Conservation (phyloP, 2,797 vertebrate species). For the Forpus xanthops region DNA sequence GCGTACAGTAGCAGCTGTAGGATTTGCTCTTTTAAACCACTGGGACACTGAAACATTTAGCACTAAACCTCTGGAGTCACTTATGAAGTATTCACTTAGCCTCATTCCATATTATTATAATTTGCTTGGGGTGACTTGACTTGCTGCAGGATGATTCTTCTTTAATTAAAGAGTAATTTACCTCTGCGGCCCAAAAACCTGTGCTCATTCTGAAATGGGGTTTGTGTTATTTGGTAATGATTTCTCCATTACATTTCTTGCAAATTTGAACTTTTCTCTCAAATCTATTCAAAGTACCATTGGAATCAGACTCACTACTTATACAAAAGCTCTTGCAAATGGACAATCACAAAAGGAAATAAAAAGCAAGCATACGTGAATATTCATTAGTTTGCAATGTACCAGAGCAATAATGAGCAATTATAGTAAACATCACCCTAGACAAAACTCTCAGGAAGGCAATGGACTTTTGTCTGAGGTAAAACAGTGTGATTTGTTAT, state of each 20-base stretch:
- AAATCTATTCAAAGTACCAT: neutral
- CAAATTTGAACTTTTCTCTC: neutral
- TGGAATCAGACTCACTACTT: neutral
- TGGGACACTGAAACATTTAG: slow-evolving; percentile 30
- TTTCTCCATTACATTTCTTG: neutral
- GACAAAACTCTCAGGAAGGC: neutral
- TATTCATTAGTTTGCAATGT: neutral
- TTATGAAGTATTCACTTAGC: slow-evolving; percentile 49
- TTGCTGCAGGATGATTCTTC: slow-evolving; percentile 13
- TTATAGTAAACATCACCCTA: neutral
- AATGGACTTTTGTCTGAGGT: neutral
- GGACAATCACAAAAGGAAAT: neutral
- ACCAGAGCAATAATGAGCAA: neutral
- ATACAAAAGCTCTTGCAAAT: neutral
- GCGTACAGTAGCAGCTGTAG: slow-evolving; percentile 47
- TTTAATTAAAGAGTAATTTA: slow-evolving; percentile 67
- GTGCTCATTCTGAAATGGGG: neutral
- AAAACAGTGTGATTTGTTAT: neutral
- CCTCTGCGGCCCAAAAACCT: slow-evolving; percentile 32
- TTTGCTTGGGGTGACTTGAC: slow-evolving; percentile 61
- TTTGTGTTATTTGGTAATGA: neutral
- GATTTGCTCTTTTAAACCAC: slow-evolving; percentile 57
- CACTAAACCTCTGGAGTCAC: neutral
- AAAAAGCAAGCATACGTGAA: neutral
- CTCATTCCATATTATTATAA: slow-evolving; percentile 44